Evolutionary conservation across 2,113 vertebrate species (phyloP).

Genomic region (Nestor notabilis): DNA sequence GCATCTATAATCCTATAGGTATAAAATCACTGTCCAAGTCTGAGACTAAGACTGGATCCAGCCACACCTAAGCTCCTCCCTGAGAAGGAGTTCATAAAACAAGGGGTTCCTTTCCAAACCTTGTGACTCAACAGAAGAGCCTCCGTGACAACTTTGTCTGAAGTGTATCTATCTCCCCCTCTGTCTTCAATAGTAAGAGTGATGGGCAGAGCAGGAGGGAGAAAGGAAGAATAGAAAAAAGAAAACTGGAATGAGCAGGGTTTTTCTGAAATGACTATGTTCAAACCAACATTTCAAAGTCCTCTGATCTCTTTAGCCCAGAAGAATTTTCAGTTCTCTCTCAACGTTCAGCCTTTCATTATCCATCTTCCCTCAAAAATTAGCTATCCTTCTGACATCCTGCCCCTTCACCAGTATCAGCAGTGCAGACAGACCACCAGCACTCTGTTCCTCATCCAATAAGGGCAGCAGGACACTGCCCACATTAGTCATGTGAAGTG

Average conservation of each 20-base stretch:
- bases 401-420: background rate
- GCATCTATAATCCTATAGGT: background rate
- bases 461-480: background rate
- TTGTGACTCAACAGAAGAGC: background rate
- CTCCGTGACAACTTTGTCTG: background rate
- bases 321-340: background rate
- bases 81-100: background rate
- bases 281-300: background rate
- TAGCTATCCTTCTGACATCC: background rate
- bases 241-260: rapidly evolving
- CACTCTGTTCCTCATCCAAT: background rate
- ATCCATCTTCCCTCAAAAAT: background rate
- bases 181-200: background rate
- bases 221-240: background rate
- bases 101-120: background rate
- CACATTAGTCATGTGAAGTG: background rate
- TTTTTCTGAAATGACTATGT: background rate
- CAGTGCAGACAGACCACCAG: background rate
- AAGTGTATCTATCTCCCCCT: background rate
- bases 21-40: background rate
- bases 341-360: background rate
- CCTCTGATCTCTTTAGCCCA: background rate
- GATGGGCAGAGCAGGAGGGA: background rate
- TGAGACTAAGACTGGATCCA: background rate
- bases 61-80: background rate